Percentiles rank a stretch among this genome's conserved stretches.
phyloP scores from a whole-genome alignment of 2,797 vertebrate species.

The Streptopelia turtur region DNA sequence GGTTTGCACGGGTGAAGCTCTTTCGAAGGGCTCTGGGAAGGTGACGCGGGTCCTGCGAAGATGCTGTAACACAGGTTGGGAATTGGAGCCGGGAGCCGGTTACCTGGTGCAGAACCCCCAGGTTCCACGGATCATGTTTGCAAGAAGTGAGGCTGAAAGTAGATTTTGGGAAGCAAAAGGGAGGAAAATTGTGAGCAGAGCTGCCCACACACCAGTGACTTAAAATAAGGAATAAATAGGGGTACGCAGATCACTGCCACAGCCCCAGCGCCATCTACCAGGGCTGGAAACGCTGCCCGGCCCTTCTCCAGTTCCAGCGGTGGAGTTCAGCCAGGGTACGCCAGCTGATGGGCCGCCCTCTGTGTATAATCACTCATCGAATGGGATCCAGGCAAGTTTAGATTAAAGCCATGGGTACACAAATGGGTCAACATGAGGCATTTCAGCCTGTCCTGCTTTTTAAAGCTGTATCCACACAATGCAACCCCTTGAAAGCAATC shows the following conservation, averaged over 20 bases:
- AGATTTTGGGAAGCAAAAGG: not conserved
- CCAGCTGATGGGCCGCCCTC: constrained; percentile 41
- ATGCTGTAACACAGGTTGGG: not conserved
- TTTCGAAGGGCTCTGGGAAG: fast-evolving
- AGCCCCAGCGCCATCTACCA: not conserved
- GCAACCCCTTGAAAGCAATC: not conserved
- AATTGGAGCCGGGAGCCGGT: fast-evolving
- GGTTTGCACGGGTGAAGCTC: fast-evolving
- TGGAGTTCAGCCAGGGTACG: constrained; percentile 19
- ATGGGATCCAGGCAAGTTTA: constrained; percentile 31
- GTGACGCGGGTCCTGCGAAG: not conserved
- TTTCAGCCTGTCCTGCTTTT: constrained; percentile 14
- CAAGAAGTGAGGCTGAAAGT: not conserved
- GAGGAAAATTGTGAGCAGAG: not conserved
- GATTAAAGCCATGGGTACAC: constrained; percentile 15
- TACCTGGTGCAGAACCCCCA: not conserved
- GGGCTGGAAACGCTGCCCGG: not conserved
- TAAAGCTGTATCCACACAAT: not conserved
- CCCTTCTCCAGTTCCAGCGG: not conserved
- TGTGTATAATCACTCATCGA: constrained; percentile 29
- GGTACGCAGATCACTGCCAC: fast-evolving
- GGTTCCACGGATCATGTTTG: fast-evolving
- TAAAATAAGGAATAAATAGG: not conserved
- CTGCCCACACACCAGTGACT: fast-evolving
- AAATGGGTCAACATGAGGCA: constrained; percentile 13